Base-by-base conservation (phyloP, 2,797 vertebrate species). In the Pseudotriccus pelzelni region DNA sequence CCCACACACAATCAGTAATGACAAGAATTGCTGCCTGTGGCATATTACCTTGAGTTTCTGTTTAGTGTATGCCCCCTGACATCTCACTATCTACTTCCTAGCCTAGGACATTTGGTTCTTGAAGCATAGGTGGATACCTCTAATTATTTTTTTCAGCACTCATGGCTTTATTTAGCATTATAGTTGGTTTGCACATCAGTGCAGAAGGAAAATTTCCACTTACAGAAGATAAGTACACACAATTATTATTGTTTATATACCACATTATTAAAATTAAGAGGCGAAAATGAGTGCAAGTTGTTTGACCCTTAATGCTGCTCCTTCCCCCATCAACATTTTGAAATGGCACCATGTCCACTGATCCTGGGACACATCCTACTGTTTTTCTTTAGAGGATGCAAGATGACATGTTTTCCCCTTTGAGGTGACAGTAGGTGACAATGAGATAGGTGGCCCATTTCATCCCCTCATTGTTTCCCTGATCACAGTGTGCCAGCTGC, bases 131-230 rank as follows among this genome's bases (percentile, higher is more conserved):
- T 73, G 43, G 30, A 74, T 90, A 89, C 23, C 24, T 77, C 77
- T 68, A 85, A 92, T 95, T 81, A 90, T 67, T 86, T 83, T 86
- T 86, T 92, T 87, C 12, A 52, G 76, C 44, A 96, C 79, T 91
- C 68, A 75, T 12, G 36, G 68, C 39, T 52, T 96, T 86, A 82
- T 69, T 77, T 86, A 82, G 66, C 59, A 84, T 58, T 78, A 63
- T 67, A 63, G 37, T 89, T 95, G 78, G 49, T 87, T 80, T 90
- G 72, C 84, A 66, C 13, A 2, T 78, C 92, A 87, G 76, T n/a
- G 53, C 80, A 73, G 74, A 93, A 92, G 72, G 91, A 95, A 79
- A 86, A 90, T 14, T 82, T 79, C 77, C 41, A 63, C 52, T 77
- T 89, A 43, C 18, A 84, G 60, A 94, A 92, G 58, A 75, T 66